Percentiles rank a stretch among this genome's conserved stretches.
Evolutionary conservation across 2,888 invertebrate species (phyloP).

Genomic region (Lochmaea capreae): DNA sequence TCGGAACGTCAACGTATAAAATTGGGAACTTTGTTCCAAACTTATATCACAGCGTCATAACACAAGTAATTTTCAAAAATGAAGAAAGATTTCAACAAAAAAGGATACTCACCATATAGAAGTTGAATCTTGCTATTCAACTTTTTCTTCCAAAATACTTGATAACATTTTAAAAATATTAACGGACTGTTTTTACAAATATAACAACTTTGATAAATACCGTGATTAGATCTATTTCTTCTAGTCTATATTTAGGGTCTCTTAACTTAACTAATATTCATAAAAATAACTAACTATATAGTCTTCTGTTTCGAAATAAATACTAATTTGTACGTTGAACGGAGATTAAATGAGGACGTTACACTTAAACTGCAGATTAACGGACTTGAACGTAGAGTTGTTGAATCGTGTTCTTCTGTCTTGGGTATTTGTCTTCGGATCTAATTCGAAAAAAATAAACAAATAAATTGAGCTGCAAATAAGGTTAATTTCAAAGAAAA

Average conservation of each 20-base stretch:
- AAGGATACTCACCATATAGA: background rate
- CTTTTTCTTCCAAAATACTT: conserved; percentile 12
- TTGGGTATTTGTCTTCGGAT: conserved; percentile 61
- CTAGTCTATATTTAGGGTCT: conserved; percentile 3
- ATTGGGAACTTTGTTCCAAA: too few species aligned
- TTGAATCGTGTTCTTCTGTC: conserved; percentile 61
- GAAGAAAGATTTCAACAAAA: conserved; percentile 1
- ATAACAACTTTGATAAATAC: background rate
- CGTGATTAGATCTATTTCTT: background rate
- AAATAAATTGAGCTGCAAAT: conserved; percentile 41
- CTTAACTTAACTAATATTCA: conserved; percentile 7
- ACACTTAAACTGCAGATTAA: conserved; percentile 63
- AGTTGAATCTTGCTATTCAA: conserved; percentile 14
- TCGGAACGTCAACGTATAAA: too few species aligned
- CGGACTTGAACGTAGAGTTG: conserved; percentile 62
- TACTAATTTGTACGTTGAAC: conserved; percentile 15
- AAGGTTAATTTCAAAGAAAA: conserved; percentile 31
- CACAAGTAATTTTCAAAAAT: background rate
- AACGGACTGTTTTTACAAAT: background rate
- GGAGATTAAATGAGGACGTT: conserved; percentile 55
- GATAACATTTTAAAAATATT: background rate
- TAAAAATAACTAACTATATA: conserved; percentile 13
- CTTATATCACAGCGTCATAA: background rate
- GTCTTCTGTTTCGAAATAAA: conserved; percentile 26
- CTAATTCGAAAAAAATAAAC: conserved; percentile 51